phyloP scores from a whole-genome alignment of 2,113 vertebrate genomes.

The Colius striatus region DNA sequence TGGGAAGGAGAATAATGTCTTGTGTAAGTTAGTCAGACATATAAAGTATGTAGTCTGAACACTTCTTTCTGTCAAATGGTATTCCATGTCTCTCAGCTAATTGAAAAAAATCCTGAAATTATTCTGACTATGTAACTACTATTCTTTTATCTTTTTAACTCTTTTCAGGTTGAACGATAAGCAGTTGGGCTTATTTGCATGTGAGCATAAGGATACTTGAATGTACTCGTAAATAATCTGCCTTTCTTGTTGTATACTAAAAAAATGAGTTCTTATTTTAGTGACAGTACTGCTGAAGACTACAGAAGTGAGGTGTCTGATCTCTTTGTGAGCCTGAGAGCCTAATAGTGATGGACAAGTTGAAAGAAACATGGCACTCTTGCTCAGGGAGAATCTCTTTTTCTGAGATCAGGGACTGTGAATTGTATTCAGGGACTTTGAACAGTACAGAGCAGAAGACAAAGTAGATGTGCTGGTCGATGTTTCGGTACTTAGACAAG shows the following conservation, averaged over 20 bases:
- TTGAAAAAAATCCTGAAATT: background rate
- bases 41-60: too few species aligned
- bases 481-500: background rate
- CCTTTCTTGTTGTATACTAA: background rate
- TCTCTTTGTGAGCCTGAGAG: background rate
- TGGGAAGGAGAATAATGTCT: background rate
- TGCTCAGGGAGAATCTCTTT: background rate
- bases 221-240: background rate
- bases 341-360: background rate
- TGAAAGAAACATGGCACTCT: background rate
- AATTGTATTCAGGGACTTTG: background rate
- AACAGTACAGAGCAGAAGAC: background rate
- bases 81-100: background rate
- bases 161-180: background rate
- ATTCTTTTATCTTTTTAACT: background rate
- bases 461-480: background rate
- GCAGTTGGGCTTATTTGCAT: background rate
- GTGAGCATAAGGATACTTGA: background rate
- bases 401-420: background rate
- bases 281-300: background rate
- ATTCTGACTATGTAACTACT: background rate
- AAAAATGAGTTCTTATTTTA: background rate
- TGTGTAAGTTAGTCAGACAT: background rate
- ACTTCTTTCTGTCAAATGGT: background rate
- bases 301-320: background rate